Base-by-base conservation (phyloP, 2,113 vertebrate genomes). In the Colaptes auratus region DNA sequence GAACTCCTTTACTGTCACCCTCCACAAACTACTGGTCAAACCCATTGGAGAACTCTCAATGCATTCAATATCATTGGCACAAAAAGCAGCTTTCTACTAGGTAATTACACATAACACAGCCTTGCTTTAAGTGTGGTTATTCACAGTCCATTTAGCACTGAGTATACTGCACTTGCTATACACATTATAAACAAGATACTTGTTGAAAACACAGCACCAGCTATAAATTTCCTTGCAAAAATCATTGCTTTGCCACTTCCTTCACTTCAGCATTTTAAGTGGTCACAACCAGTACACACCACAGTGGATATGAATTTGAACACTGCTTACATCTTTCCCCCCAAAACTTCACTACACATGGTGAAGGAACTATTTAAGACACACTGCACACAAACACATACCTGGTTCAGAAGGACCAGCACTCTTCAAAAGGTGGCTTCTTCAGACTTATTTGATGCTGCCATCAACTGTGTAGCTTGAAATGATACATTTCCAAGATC, bases 301-400 rank as follows among this genome's bases (percentile, higher is more conserved):
- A 16, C 0, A 55, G 33, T 6, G 35, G 31, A 27, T 10, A 58
- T 0, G 1, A 78, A 78, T 1, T 27, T 70, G 63, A 63, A 79
- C 80, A 92, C n/a, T 60, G 12, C 56, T 87, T 63, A 39, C 28
- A 28, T 59, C 21, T 59, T 44, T 76, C 39, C 53, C n/a, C 55
- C 52, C n/a, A 44, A 33, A 82, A 39, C 35, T 30, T 61, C 28
- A 63, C 25, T 69, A 50, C 12, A 25, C 19, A 63, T 11, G 39
- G 16, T 39, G 3, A 56, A 56, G 6, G 15, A 44, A 66, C 21
- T 63, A 77, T 10, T 82, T 52, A 7, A 76, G 33, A 39, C 24
- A 79, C 6, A 61, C 2, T 21, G 31, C 65, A 82, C 36, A 79
- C n/a, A 84, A 60, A 80, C 19, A 92, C 78, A n/a, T 91, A 96